Evolutionary conservation across 2,113 vertebrate species (phyloP).

Genomic region (Mellivora capensis): DNA sequence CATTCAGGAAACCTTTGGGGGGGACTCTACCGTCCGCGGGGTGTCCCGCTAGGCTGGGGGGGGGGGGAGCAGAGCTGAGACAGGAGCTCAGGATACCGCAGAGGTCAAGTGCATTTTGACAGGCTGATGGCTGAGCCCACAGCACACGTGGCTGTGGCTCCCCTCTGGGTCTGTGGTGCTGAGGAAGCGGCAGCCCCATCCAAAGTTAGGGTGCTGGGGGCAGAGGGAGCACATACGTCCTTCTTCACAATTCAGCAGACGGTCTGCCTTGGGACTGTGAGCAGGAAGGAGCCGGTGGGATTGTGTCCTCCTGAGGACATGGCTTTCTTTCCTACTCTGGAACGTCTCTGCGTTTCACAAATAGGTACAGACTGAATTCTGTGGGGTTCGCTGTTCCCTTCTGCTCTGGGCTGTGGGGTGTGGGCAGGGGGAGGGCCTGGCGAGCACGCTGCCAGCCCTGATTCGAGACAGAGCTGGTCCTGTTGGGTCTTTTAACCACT

Average conservation of each 20-base stretch:
- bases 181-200: neutral
- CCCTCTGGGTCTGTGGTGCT: neutral
- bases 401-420: neutral
- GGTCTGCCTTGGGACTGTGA: neutral
- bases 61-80: too few species aligned
- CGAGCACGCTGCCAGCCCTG: neutral
- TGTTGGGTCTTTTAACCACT: neutral
- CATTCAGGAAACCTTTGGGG: neutral
- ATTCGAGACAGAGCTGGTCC: neutral
- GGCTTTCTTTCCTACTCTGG: neutral
- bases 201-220: neutral
- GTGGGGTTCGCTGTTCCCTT: neutral
- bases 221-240: neutral
- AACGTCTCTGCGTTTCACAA: neutral
- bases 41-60: neutral
- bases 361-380: neutral
- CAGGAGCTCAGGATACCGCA: too few species aligned
- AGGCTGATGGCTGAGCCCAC: accelerated
- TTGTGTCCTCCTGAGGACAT: neutral
- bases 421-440: neutral
- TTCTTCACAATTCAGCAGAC: too few species aligned
- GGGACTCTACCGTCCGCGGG: neutral
- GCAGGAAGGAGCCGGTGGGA: neutral
- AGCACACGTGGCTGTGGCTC: neutral
- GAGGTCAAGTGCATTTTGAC: accelerated